These are phyloP conservation scores for Agrypnus murinus DNA, from an alignment of 2,888 invertebrate species.

Conservation along the genomic window DNA sequence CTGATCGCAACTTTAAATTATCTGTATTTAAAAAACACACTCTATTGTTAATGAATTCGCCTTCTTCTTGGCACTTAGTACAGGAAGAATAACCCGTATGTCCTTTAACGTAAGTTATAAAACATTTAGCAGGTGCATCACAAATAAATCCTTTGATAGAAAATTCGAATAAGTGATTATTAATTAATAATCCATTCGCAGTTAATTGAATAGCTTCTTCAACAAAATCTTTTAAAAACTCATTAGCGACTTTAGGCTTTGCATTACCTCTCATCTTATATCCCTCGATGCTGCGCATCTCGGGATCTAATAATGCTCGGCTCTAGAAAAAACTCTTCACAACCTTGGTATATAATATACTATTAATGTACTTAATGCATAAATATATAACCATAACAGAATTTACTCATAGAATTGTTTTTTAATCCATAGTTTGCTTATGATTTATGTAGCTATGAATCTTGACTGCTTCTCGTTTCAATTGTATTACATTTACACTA, in stretches of 20 bases:
- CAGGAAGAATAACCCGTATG: slow-evolving; percentile 29
- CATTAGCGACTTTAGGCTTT: slow-evolving; percentile 48
- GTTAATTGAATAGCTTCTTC: slow-evolving; percentile 43
- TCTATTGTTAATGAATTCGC: slow-evolving; percentile 32
- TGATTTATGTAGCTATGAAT: too few species aligned
- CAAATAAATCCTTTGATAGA: slow-evolving; percentile 34
- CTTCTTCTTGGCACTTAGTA: neutral
- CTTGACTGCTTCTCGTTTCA: too few species aligned
- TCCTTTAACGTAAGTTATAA: slow-evolving; percentile 37
- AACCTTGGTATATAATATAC: too few species aligned
- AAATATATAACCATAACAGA: too few species aligned
- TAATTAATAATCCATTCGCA: slow-evolving; percentile 6
- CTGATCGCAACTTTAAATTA: slow-evolving; percentile 28
- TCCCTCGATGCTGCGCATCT: too few species aligned
- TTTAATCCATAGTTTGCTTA: too few species aligned
- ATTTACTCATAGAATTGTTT: too few species aligned
- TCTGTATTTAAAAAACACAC: slow-evolving; percentile 18
- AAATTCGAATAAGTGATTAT: neutral
- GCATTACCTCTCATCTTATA: too few species aligned
- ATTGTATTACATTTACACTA: too few species aligned
- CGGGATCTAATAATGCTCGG: too few species aligned
- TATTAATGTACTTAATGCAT: too few species aligned
- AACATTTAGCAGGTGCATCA: slow-evolving; percentile 33
- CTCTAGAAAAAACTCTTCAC: too few species aligned
- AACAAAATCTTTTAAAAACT: slow-evolving; percentile 50